Evolutionary conservation across 1,140 invertebrate species (phyloP), one percentile per base, ranked within the genome.

Genomic region (Oedothorax gibbosus): DNA sequence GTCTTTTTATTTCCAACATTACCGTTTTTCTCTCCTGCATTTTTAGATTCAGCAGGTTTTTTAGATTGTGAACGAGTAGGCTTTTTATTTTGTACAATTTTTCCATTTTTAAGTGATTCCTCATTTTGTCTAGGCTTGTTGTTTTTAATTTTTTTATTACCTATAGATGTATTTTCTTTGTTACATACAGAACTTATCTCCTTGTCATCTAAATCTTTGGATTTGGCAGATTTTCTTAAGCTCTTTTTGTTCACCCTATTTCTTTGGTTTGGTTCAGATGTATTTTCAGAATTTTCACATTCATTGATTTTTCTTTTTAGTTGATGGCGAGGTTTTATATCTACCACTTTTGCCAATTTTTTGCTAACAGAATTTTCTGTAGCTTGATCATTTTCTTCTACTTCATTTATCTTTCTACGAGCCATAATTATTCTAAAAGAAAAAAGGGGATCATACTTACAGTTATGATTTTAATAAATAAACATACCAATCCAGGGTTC

Each of bases 321-420:
- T 54, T 71, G 50, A 10, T 8, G 15, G 9, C 6, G 0, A 54
- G 69, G 10, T 15, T n/a, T 71, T 7, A 7, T 53, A 53, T 11
- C 10, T 18, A 7, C 20, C 54, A 10, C 65, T 21, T 49, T 71
- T 71, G 8, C 15, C 51, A 7, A 15, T 54, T 51, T 71, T 71
- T 1, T 35, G 35, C 5, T 35, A 35, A 35, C 35, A 35, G 15
- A 18, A 18, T 54, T 51, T 51, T 77, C n/a, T 4, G 18, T 8
- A n/a, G 20, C 9, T n/a, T 15, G 12, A 53, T 6, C 21, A 8
- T 53, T 51, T 21, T 71, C 50, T 20, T 66, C 64, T 21, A 35
- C 14, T 66, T 71, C 69, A 15, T n/a, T 71, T 51, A 53, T 71
- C 69, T 71, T 71, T 71, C 20, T 71, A 53, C 69, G 49, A 9